Conservation (phyloP, 1,140 invertebrate species). For the Drosophila kikkawai region DNA sequence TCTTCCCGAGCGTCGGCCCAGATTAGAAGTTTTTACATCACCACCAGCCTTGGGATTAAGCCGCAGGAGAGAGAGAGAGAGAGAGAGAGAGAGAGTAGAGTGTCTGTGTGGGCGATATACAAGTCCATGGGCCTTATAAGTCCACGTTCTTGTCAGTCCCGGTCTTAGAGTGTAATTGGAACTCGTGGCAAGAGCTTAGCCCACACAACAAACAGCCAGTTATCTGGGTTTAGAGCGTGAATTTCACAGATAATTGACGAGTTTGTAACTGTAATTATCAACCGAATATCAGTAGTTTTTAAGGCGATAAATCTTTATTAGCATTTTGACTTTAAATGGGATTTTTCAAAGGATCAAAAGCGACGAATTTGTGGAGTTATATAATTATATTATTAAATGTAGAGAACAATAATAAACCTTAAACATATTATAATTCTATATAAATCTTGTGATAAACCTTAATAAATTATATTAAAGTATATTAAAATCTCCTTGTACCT, state of each 20-base stretch:
- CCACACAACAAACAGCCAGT: conserved; percentile 15
- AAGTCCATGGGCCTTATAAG: conserved; percentile 25
- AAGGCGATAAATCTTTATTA: neutral
- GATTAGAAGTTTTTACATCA: conserved; percentile 56
- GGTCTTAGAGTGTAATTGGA: conserved; percentile 53
- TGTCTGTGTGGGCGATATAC: conserved; percentile 19
- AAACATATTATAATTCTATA: too few relatives aligned
- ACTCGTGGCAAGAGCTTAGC: conserved; percentile 50
- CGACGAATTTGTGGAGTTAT: too few relatives aligned
- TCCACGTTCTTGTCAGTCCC: neutral
- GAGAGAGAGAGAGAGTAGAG: neutral
- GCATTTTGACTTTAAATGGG: neutral
- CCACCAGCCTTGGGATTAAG: conserved; percentile 35
- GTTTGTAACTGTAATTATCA: conserved; percentile 4
- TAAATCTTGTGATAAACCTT: too few relatives aligned
- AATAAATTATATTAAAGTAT: too few relatives aligned
- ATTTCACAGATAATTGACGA: conserved; percentile 33
- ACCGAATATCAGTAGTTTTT: neutral
- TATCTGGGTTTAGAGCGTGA: conserved; percentile 18
- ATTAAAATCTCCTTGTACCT: too few relatives aligned
- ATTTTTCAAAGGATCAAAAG: neutral
- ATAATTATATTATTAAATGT: too few relatives aligned
- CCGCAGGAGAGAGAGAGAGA: conserved; percentile 9
- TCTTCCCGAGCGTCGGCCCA: conserved; percentile 32
- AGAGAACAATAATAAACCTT: too few relatives aligned